A percentile compares a stretch with the other conserved stretches of the same genome.
Evolutionary conservation across 2,113 vertebrate genomes (phyloP).

Genomic region (Leptobrachium leishanense): DNA sequence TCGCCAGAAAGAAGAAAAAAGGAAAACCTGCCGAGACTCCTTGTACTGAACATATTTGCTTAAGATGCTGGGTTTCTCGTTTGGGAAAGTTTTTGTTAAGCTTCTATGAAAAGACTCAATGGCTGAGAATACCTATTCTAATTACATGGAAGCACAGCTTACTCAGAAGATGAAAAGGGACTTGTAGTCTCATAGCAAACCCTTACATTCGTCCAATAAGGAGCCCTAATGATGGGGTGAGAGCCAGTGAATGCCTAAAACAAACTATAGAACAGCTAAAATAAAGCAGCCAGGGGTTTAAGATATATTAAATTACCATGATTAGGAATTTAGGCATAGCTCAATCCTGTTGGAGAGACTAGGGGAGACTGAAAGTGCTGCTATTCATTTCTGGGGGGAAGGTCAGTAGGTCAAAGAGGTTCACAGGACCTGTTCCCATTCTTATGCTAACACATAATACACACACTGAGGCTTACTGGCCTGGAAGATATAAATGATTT

Average conservation of each 20-base stretch:
- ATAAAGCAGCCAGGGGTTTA: constrained; percentile 87
- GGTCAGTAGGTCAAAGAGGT: constrained; percentile 93
- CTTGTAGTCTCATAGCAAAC: constrained; percentile 76
- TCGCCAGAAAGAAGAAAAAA: background rate
- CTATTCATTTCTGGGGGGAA: constrained; percentile 87
- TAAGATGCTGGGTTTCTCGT: constrained; percentile 61
- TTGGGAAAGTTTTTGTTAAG: constrained; percentile 68
- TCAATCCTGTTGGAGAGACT: constrained; percentile 86
- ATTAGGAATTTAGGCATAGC: constrained; percentile 93
- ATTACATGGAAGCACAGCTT: constrained; percentile 78
- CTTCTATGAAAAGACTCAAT: constrained; percentile 76
- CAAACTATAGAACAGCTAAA: constrained; percentile 87
- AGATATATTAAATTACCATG: constrained; percentile 99
- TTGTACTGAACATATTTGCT: constrained; percentile 60
- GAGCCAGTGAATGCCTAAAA: constrained; percentile 87
- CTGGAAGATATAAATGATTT: constrained; percentile 96
- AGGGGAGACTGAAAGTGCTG: constrained; percentile 75
- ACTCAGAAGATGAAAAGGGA: constrained; percentile 79
- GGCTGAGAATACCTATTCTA: constrained; percentile 77
- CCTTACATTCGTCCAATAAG: constrained; percentile 79
- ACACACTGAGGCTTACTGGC: constrained; percentile 82
- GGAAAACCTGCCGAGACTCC: constrained; percentile 43
- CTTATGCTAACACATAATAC: constrained; percentile 91
- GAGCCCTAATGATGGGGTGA: constrained; percentile 80
- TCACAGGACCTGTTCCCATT: constrained; percentile 91